phyloP scores from a whole-genome alignment of 2,797 vertebrate species.

The Ciconia nigra region DNA sequence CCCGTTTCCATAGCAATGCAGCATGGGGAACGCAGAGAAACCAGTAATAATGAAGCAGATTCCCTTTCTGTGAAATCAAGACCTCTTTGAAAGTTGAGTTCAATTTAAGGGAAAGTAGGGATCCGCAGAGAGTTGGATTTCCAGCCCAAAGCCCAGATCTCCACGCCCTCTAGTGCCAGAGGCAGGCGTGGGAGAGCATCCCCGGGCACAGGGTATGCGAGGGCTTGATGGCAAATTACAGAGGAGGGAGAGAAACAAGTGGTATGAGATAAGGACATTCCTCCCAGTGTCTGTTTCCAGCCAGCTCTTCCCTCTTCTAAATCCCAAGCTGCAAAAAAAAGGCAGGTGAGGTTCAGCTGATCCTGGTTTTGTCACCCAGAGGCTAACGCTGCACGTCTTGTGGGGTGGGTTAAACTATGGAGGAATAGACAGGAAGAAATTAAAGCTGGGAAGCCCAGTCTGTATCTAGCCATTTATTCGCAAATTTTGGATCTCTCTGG shows the following conservation, averaged over 20 bases:
- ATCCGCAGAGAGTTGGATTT: not conserved
- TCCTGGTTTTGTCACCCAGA: not conserved
- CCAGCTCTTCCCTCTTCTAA: not conserved
- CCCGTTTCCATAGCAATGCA: slow-evolving; percentile 77
- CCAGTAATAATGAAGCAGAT: not conserved
- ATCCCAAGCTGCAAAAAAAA: not conserved
- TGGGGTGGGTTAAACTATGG: not conserved
- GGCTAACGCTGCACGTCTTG: not conserved
- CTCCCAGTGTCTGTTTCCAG: not conserved
- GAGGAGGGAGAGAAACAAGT: not conserved
- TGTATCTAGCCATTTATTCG: not conserved
- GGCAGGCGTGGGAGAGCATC: not conserved
- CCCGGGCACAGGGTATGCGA: rapidly evolving
- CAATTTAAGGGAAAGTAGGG: not conserved
- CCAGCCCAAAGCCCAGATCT: not conserved
- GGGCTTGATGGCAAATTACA: rapidly evolving
- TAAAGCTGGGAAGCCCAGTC: not conserved
- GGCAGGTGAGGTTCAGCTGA: not conserved
- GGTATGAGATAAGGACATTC: not conserved
- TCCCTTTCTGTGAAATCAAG: not conserved
- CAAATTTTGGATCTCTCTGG: not conserved
- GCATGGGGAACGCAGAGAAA: slow-evolving; percentile 51
- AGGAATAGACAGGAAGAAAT: not conserved
- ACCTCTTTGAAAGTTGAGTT: not conserved
- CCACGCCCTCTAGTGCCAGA: slow-evolving; percentile 1